Base-by-base conservation (phyloP, 2,888 invertebrate genomes). In the Dione vanillae region DNA sequence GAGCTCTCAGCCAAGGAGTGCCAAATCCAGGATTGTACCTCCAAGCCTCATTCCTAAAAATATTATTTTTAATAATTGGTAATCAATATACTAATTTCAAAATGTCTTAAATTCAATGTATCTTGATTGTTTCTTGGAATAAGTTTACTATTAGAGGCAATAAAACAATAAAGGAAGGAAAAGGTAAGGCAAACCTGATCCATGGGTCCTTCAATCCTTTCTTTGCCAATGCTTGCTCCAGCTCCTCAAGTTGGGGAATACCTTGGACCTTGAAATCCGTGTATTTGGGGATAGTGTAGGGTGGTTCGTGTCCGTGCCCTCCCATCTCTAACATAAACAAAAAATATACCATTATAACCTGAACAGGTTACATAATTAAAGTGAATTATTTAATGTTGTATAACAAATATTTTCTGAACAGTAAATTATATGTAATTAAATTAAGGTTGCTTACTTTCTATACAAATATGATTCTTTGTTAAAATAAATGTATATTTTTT, bases 161-260 rank as follows among this genome's bases (percentile, higher is more conserved):
- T 16, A 47, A 16, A 47, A 47, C 10, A 19, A 0, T 2, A 16
- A 27, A 20, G 20, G 11, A 37, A 56, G 45, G 43, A 27, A 12
- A 12, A 54, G n/a, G n/a, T 1, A 14, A 35, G 14, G 20, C 20
- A 9, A 81, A 96, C 96, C 98, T 95, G 65, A 97, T 91, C 98
- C 98, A 98, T 0, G 98, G 98, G 87, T 98, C 97, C 73, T 94
- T 95, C 1, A 98, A 87, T 6, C 97, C 97, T 80, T 95, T 94
- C 49, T 94, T 89, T 0, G 95, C 96, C 16, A 98, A 92, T 0
- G 94, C 94, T 73, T 94, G 89, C 84, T 96, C 93, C 0, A 96
- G 92, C 77, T 94, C 89, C 74, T 95, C 84, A 61, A 98, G 87
- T 79, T 96, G 86, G 0, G 96, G 95, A 35, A 94, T 94, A 78